Evolutionary conservation across 2,113 vertebrate genomes (phyloP).

Genomic region (Toxostoma redivivum): DNA sequence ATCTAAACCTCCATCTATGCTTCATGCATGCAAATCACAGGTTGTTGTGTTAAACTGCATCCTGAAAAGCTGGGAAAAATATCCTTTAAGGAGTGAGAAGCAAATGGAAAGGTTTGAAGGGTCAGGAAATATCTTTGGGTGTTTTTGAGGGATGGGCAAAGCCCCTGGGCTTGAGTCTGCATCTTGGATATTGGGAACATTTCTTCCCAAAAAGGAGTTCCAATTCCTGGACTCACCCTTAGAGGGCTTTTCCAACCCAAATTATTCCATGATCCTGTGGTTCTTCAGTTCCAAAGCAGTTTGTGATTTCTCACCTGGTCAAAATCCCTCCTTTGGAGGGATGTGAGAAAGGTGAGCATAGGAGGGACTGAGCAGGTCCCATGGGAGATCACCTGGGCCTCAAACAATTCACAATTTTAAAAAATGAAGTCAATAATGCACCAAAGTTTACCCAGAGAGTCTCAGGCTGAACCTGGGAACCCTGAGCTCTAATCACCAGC

Average conservation of each 20-base stretch:
- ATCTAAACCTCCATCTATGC: background rate
- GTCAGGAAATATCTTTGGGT: background rate
- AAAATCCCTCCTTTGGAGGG: background rate
- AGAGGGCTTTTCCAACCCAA: background rate
- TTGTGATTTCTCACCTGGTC: background rate
- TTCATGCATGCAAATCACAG: background rate
- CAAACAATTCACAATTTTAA: accelerated
- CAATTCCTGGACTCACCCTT: background rate
- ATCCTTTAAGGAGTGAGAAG: background rate
- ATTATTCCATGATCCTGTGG: background rate
- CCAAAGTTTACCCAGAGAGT: background rate
- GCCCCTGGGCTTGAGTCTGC: background rate
- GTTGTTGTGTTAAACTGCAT: background rate
- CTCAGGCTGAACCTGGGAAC: background rate
- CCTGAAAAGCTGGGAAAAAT: background rate
- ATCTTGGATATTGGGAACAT: background rate
- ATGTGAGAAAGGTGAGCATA: background rate
- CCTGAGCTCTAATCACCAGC: background rate
- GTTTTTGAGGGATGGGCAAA: background rate
- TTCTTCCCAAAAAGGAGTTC: background rate
- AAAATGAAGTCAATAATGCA: background rate
- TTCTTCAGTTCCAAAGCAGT: background rate
- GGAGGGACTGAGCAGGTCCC: background rate
- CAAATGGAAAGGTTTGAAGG: background rate
- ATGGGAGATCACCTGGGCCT: background rate